Evolutionary conservation across 2,797 vertebrate species (phyloP), one percentile per base, ranked within the genome.

Genomic region (Phoeniculus purpureus): DNA sequence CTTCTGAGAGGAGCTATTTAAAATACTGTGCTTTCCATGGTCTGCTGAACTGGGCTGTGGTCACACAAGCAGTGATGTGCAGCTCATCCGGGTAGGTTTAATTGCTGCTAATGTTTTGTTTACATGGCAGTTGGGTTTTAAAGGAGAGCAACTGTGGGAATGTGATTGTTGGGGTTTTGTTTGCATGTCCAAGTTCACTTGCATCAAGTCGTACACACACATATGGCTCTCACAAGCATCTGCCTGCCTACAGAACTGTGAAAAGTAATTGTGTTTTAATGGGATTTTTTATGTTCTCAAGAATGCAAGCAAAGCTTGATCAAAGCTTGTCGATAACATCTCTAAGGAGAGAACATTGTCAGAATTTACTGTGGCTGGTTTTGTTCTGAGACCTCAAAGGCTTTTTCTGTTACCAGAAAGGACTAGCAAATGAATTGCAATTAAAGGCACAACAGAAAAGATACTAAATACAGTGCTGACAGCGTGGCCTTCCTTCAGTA

Each of bases 271-370:
- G 59, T 65, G n/a, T 89, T 77, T 86, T 87, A 25, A 62, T 94
- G 43, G 8, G 1, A 6, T 45, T 81, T 75, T 90, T 60, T 54
- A 48, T 31, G 12, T 68, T 91, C 60, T 73, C n/a, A 48, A 77
- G 48, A 85, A 64, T 45, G 32, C 43, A 81, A 48, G 54, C 55
- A 91, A 80, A 93, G n/a, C 31, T 94, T 93, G 87, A 91, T 89
- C 92, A 85, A 89, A 34, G 18, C 76, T 79, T 89, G 34, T 70
- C 67, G 81, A 65, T 89, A 75, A 81, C 52, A 76, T 85, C 67
- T 64, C 23, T 77, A 52, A 84, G 82, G 51, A 90, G 90, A 52
- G 64, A 90, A 64, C 25, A 9, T 34, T 47, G 19, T 87, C 50
- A 60, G 52, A 87, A 90, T 85, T 89, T 86, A 27, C 60, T 81